Evolutionary conservation across 2,888 invertebrate species (phyloP).

Genomic region (Onchidella celtica): DNA sequence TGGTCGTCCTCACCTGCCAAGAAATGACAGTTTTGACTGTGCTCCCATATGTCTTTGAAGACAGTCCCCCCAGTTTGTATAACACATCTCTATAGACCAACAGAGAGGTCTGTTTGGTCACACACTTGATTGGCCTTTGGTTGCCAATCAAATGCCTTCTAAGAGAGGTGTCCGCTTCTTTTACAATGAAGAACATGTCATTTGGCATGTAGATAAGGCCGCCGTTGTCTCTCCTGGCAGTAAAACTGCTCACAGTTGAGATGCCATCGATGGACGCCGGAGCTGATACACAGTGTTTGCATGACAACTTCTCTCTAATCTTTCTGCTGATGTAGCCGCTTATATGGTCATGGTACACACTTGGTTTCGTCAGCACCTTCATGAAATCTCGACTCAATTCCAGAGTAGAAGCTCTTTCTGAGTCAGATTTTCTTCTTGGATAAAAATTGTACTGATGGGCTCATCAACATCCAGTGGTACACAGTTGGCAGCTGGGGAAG

Average conservation of each 20-base stretch:
- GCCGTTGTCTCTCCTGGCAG: constrained; percentile 12
- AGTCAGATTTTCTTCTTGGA: background rate
- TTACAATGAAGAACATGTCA: constrained; percentile 19
- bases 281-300: background rate
- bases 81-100: background rate
- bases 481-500: background rate
- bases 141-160: background rate
- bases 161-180: background rate
- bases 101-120: background rate
- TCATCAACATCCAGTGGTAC: background rate
- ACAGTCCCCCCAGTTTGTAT: background rate
- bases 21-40: background rate
- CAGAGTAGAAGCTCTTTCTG: background rate
- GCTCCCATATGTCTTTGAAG: background rate
- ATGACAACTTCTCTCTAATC: background rate
- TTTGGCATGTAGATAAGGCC: background rate
- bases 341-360: constrained; percentile 28
- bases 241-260: background rate
- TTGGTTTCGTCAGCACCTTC: constrained; percentile 1
- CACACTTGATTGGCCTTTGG: background rate
- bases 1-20: constrained; percentile 1
- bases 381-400: background rate
- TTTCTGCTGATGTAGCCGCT: constrained; percentile 15
- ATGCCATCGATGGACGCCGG: no score
- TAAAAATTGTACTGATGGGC: background rate